phyloP scores from a whole-genome alignment of 2,113 vertebrate species.

The Callipepla squamata region DNA sequence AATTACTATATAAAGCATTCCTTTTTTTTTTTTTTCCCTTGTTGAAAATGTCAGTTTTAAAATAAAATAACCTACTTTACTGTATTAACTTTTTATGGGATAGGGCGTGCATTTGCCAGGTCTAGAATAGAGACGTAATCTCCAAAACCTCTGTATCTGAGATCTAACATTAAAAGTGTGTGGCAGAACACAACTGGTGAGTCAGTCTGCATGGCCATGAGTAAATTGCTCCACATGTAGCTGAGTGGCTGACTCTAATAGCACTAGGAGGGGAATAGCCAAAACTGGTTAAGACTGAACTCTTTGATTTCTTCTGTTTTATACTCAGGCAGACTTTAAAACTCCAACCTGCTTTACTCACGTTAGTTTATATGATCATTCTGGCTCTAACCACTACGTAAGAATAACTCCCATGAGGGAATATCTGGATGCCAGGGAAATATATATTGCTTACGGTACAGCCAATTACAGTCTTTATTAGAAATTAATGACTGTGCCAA shows the following conservation, averaged over 20 bases:
- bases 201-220: background rate
- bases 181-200: background rate
- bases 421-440: conserved; percentile 17
- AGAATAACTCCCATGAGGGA: conserved; percentile 16
- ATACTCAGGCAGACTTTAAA: background rate
- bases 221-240: background rate
- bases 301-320: background rate
- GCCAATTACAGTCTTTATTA: conserved; percentile 8
- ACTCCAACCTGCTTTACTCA: conserved; percentile 17
- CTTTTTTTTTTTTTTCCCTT: background rate
- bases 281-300: background rate
- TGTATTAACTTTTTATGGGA: background rate
- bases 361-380: background rate
- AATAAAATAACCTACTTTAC: background rate
- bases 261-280: background rate
- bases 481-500: conserved; percentile 31
- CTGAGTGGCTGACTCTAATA: background rate
- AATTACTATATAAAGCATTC: background rate
- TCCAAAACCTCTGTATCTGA: background rate
- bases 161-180: background rate
- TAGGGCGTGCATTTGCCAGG: background rate
- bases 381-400: background rate
- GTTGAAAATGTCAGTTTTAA: background rate
- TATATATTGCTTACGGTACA: background rate
- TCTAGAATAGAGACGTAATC: background rate